Evolutionary conservation across 2,888 invertebrate species (phyloP), one percentile per base, ranked within the genome.

Genomic region (Corbicula japonica): DNA sequence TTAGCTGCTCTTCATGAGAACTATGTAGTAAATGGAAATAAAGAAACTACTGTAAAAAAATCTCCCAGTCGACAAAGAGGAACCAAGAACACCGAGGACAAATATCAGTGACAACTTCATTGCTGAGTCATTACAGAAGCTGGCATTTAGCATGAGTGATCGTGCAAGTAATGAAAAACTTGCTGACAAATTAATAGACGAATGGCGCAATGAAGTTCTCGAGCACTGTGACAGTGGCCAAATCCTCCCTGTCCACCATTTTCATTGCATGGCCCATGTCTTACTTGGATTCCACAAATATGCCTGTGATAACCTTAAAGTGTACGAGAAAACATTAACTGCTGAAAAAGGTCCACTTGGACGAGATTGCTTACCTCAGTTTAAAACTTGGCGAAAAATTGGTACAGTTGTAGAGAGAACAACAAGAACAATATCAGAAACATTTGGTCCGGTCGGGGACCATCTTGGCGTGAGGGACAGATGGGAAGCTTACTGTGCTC

Each of bases 181-280:
- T 5, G 72, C 72, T 23, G 54, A 72, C 34, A 72, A 63, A 48
- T 32, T 72, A 15, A 30, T 58, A 15, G 54, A 56, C 34, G 48
- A 74, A 8, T 58, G 66, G 48, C 12, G 65, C 15, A 30, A 52
- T 23, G 44, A 63, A 21, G 23, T 44, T 48, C 18, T 6, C 12
- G 23, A 48, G 26, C 21, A 4, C 21, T 48, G 48, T 48, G 48
- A n/a, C 21, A 48, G 26, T 48, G 48, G n/a, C 21, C 10, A 46
- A n/a, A n/a, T n/a, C n/a, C n/a, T 30, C 6, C 28, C 30, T 5
- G 63, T 62, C 26, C 34, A 54, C 8, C 34, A 52, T 41, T 75
- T 75, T 48, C 60, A 76, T 50, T 80, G 80, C 50, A 80, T 72
- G 75, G 68, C 71, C 0, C 74, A 79, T 52, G 61, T 71, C 0